Base-by-base conservation (phyloP, 37 sponge, comb jelly and placozoan species). In the Theonella swinhoei region DNA sequence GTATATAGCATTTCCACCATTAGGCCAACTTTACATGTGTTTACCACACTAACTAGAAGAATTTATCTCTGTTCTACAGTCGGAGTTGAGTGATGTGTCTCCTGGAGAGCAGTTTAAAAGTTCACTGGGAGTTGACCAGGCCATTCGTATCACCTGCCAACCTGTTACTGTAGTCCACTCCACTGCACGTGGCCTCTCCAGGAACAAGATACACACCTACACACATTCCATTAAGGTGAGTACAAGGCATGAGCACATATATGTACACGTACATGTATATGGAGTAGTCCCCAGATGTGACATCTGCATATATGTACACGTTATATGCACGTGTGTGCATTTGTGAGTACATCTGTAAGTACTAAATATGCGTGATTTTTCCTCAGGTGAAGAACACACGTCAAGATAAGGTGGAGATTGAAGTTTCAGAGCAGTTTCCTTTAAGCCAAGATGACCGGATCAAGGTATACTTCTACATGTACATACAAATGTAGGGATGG, bases 361-460 rank as follows among this genome's bases (percentile, higher is more conserved):
- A n/a, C n/a, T n/a, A n/a, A n/a, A n/a, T n/a, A n/a, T n/a, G n/a
- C n/a, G n/a, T n/a, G n/a, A n/a, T n/a, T n/a, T n/a, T n/a, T n/a
- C n/a, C n/a, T n/a, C 40, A 80, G 29, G 76, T 91, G 19, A 91
- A 91, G 74, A 91, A 91, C 88, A 83, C 81, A 43, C 40, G 64
- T 39, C 8, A 29, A 0, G 84, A 87, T 7, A 23, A 76, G 9
- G 81, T 83, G 42, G 74, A 62, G 33, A 72, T 91, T 66, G 20
- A 83, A 30, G 80, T 91, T 62, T 64, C 67, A 1, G 92, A 91
- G 64, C 92, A 91, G 72, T 64, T 91, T 30, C 92, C 92, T 1
- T 79, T 87, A 42, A 91, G 88, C 71, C 75, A 72, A 26, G 92
- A 91, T 38, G 92, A 91, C 26, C 83, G 88, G 61, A 78, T 91